Evolutionary conservation across 2,113 vertebrate genomes (phyloP), one percentile per base, ranked within the genome.

Genomic region (Leptodactylus fuscus): DNA sequence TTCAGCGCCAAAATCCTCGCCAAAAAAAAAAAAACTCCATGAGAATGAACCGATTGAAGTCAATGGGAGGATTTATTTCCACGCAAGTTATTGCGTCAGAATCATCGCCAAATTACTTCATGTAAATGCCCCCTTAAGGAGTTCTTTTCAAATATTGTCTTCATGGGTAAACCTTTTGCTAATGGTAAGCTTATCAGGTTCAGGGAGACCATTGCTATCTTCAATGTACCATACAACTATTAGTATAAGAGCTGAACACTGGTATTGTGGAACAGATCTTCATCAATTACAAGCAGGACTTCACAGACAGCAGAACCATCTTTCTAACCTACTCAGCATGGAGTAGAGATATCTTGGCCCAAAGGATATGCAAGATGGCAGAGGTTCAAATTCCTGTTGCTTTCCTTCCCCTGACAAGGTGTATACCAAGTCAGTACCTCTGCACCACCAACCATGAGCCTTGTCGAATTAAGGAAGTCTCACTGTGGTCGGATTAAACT

Each of bases 391-490:
- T 60, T 27, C 81, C 70, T 20, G 18, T 75, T 74, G 81, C 81
- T 82, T 73, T 73, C n/a, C 81, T 83, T 82, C 51, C 81, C 53
- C 48, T 36, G 69, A 22, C 6, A 51, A 44, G 49, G 67, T 82
- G 81, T 82, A 82, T 83, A 83, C 69, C 34, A 83, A 74, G 51
- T 60, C 81, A 83, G 16, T 60, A 44, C 49, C 36, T 83, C 51
- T 44, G 36, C 27, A 75, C 81, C 70, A 83, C 49, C 69, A 83
- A 75, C 70, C 51, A 83, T 12, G 49, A 74, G 34, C 13, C 67
- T 41, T 83, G 81, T 74, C 49, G 69, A 75, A 83, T 75, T 36
- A 82, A 73, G 81, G 69, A 82, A 82, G 51, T 83, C 69, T 83
- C 8, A 15, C 81, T 83, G 69, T 34, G 69, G 81, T 74, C 70